Conservation (phyloP, 2,113 vertebrate species). For the Bufo gargarizans region DNA sequence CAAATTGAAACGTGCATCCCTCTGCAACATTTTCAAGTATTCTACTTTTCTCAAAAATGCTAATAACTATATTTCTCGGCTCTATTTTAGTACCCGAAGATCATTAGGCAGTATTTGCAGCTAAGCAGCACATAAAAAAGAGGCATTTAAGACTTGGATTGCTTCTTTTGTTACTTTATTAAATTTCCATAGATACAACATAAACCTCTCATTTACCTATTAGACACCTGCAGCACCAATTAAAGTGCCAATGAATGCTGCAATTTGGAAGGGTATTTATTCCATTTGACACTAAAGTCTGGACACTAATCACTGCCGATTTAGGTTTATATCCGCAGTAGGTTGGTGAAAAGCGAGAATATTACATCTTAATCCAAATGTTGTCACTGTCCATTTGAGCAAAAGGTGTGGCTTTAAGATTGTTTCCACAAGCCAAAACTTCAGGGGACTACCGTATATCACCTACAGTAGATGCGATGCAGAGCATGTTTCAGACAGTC, state of each 20-base stretch:
- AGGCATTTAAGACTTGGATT: neutral
- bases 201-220: neutral
- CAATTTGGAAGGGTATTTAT: neutral
- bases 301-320: neutral
- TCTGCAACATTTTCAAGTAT: neutral
- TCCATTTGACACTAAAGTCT: neutral
- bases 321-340: neutral
- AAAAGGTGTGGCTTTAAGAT: neutral
- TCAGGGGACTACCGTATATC: too few relatives aligned
- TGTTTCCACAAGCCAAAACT: too few relatives aligned
- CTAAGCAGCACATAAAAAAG: neutral
- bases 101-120: neutral
- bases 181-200: neutral
- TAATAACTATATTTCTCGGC: neutral
- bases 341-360: neutral
- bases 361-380: neutral
- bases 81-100: neutral
- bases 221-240: constrained; percentile 6
- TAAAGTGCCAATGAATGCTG: neutral
- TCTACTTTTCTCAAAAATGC: neutral
- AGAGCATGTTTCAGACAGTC: too few relatives aligned
- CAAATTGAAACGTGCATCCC: neutral
- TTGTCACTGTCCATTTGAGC: neutral
- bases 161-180: neutral
- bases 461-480: too few relatives aligned